Base-by-base conservation (phyloP, 2,797 vertebrate species). In the Lutjanus argentimaculatus region DNA sequence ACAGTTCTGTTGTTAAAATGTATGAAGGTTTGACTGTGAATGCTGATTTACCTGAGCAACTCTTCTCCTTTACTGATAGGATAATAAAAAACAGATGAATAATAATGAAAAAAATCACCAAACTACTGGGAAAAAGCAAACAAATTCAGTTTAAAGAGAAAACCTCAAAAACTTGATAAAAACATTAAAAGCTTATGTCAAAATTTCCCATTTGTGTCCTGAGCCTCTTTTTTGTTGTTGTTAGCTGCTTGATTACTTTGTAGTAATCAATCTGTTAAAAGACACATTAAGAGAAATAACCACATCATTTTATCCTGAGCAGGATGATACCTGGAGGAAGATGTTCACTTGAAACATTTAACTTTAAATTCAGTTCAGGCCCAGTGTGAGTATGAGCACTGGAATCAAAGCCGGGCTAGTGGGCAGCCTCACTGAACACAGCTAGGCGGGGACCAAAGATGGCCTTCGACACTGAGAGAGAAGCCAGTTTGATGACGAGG, bases 11-110 rank as follows among this genome's bases (percentile, higher is more conserved):
- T 94, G 88, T 92, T 94, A 81, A 92, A 94, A 93, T 88, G 83
- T 93, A 92, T 92, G 93, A 94, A 95, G 90, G 95, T 95, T 94
- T 94, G 93, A 96, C 93, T 92, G 93, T 95, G 95, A 96, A 96
- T 95, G 95, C 95, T 93, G 92, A 95, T 91, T 93, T 94, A 94
- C 89, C 92, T 94, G 92, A 95, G 90, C 92, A 94, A 92, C 91
- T 93, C 90, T 92, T 91, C 92, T 94, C 92, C 90, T 93, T 93
- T 93, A 93, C 91, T 88, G 90, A 94, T 93, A 95, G 85, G 88
- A 91, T 90, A 86, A 88, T 92, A 89, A 88, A 90, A 91, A 86
- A 36, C 53, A 74, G 48, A 82, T 83, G 69, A 86, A 89, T 66
- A 82, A 72, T 64, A 52, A 51, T 21, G 58, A 71, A 56, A 42